Base-by-base conservation (phyloP, 2,888 invertebrate species). In the Elegia similella region DNA sequence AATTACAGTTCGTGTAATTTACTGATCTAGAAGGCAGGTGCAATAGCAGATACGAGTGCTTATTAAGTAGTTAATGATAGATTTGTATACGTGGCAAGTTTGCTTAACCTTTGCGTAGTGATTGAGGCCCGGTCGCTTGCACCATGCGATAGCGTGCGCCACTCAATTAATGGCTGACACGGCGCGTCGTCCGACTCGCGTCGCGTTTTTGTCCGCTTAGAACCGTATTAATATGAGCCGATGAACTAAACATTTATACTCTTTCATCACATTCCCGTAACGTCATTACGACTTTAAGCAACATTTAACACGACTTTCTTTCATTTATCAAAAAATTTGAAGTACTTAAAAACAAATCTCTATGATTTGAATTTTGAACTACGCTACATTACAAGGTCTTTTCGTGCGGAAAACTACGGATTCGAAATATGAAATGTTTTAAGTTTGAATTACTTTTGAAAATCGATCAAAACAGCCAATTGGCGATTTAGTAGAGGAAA, bases 161-260 rank as follows among this genome's bases (percentile, higher is more conserved):
- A 72, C 78, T 84, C 89, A 88, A 90, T 90, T 89, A 90, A 83
- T 69, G 71, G 67, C 78, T 79, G 86, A 86, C 86, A 84, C 84
- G 86, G 78, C 72, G 81, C 29, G 73, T 73, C 77, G 74, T 70
- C 77, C 75, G 76, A 73, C 76, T 76, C 76, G 77, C 77, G 75
- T 75, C 77, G 76, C 78, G 80, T 86, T 88, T 88, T 88, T 88
- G 82, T 83, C 68, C 80, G 75, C 78, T 81, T 78, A 80, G 77
- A 81, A 73, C 75, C 62, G 76, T 77, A 82, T 85, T 84, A 85
- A 82, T 84, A 82, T 78, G n/a, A n/a, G 79, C 81, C 82, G 76
- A 81, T 82, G 80, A 74, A 82, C 78, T 78, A 78, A 83, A 79
- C 78, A 76, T 78, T 42, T 75, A 71, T 73, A 75, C 69, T 78